Base-by-base conservation (phyloP, 1,140 invertebrate species). In the Apocrypta bakeri region DNA sequence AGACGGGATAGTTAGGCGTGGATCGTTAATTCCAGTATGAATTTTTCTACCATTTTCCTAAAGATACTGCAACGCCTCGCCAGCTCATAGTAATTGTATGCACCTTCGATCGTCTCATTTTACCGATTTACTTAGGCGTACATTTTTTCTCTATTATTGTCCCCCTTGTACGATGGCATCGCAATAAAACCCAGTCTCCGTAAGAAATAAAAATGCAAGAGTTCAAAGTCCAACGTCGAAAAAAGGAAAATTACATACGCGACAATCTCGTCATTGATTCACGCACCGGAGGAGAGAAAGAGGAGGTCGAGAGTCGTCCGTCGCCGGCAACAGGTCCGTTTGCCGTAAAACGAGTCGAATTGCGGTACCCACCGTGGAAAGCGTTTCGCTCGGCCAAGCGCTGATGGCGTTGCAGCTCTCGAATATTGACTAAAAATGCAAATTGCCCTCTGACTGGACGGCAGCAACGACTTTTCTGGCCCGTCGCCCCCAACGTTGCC, bases 351-450 rank as follows among this genome's bases (percentile, higher is more conserved):
- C 83, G 78, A 82, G 56, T 73, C 82, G 78, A 87, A 85, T 82
- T 79, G 72, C 61, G 64, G 42, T 0, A 33, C 56, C 56, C 25
- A 25, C 31, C n/a, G 29, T 27, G 72, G 33, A 64, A 56, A 48
- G 68, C 80, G 82, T 75, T 85, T 84, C 76, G 85, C 76, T 84
- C 78, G 84, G 56, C 81, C n/a, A n/a, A n/a, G n/a, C n/a, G n/a
- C n/a, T n/a, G n/a, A n/a, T 33, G 71, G 78, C 84, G 81, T 29
- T 64, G 42, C 63, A 56, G 1, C 63, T 61, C 72, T 56, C 78
- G 87, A 89, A 88, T 90, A 90, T 88, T 88, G 87, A 85, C 86
- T 88, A 88, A 90, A 91, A 91, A 90, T 90, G 88, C 87, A 90
- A 90, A 90, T 91, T 89, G 86, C 79, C 83, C 85, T 85, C 79